Percentiles rank a stretch among this genome's conserved stretches.
phyloP scores from a whole-genome alignment of 2,113 vertebrate genomes.

The Sorex araneus region DNA sequence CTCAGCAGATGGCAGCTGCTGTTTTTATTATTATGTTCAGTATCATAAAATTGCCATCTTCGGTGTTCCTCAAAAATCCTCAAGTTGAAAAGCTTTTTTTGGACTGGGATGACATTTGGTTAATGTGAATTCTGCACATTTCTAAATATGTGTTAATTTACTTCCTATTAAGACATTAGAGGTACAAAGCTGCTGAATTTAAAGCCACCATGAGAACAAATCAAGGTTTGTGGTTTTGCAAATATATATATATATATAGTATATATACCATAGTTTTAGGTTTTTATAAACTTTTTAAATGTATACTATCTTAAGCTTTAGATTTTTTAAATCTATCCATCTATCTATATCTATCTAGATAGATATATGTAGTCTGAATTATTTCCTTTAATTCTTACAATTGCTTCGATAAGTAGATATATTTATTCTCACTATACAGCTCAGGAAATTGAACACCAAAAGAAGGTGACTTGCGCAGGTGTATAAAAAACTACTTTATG shows the following conservation, averaged over 20 bases:
- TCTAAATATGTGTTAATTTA: constrained; percentile 9
- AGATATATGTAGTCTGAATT: not conserved
- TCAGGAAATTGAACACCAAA: not conserved
- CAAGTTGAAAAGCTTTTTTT: not conserved
- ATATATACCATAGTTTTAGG: too few species aligned
- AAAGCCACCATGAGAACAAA: not conserved
- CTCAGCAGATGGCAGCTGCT: not conserved
- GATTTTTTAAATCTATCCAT: too few species aligned
- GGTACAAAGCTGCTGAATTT: not conserved
- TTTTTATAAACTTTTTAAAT: too few species aligned
- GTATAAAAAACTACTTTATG: constrained; percentile 19
- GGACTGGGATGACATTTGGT: not conserved
- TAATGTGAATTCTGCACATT: not conserved
- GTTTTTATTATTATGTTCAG: constrained; percentile 39
- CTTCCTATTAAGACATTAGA: not conserved
- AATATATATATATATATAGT: too few species aligned
- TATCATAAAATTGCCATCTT: not conserved
- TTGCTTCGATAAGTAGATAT: not conserved
- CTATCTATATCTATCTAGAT: too few species aligned
- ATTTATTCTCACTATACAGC: constrained; percentile 16
- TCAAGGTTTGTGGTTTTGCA: not conserved
- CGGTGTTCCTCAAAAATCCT: not conserved
- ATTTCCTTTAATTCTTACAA: constrained; percentile 13
- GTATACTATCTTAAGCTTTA: too few species aligned
- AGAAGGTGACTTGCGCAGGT: not conserved